Percentiles rank a stretch among this genome's conserved stretches.
Evolutionary conservation across 1,140 invertebrate species (phyloP).

Genomic region (Sipha flava): DNA sequence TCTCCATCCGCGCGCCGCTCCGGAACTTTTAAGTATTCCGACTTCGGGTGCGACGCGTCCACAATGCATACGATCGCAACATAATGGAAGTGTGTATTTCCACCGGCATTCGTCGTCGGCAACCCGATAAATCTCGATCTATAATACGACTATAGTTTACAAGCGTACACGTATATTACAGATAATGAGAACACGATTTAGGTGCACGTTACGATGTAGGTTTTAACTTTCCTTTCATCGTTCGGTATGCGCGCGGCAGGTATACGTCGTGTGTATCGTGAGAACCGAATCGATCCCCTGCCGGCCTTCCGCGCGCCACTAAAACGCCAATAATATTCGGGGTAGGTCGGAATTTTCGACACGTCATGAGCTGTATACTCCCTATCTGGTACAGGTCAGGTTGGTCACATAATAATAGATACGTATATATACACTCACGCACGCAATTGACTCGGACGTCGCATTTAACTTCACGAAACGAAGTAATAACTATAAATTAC

Average conservation of each 20-base stretch:
- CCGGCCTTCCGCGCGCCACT: neutral
- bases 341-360: neutral
- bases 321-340: neutral
- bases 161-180: neutral
- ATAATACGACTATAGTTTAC: neutral
- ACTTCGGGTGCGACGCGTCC: neutral
- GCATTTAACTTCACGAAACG: too few species aligned
- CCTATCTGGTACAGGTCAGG: too few species aligned
- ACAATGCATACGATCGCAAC: neutral
- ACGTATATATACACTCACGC: too few species aligned
- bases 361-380: neutral
- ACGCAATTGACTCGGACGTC: too few species aligned
- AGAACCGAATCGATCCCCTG: slow-evolving; percentile 2
- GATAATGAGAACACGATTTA: slow-evolving; percentile 5
- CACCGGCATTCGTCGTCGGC: neutral
- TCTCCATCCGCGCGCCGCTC: neutral
- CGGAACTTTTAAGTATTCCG: slow-evolving; percentile 3
- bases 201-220: neutral
- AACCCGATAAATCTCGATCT: neutral
- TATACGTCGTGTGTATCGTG: neutral
- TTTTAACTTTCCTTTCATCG: neutral
- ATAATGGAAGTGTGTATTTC: neutral
- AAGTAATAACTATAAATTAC: too few species aligned
- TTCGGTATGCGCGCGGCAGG: neutral
- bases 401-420: too few species aligned